These are phyloP conservation scores for Gymnoscopelus braueri DNA, from an alignment of 2,797 vertebrate genomes.

Conservation along the genomic window DNA sequence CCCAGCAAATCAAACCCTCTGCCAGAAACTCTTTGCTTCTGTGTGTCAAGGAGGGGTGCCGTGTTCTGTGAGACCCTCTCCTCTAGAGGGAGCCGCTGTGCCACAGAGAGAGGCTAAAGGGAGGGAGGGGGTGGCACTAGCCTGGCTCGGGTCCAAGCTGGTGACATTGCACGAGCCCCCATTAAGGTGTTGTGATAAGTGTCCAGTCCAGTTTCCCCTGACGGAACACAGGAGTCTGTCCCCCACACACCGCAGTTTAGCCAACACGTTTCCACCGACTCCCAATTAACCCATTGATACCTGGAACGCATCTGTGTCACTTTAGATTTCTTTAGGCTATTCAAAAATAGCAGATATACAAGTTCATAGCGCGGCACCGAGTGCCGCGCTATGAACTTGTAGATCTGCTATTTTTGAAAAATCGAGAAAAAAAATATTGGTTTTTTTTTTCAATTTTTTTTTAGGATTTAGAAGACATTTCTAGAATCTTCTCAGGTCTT, in stretches of 20 bases:
- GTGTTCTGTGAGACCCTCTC: constrained; percentile 59
- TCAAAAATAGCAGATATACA: too few relatives aligned
- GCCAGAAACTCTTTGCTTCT: constrained; percentile 33
- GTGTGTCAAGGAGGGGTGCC: constrained; percentile 30
- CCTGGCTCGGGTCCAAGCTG: constrained; percentile 60
- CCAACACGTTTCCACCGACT: constrained; percentile 72
- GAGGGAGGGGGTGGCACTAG: constrained; percentile 43
- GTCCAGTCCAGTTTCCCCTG: constrained; percentile 76
- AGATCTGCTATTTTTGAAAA: too few relatives aligned
- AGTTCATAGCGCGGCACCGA: too few relatives aligned
- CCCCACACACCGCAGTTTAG: constrained; percentile 68
- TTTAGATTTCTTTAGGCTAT: too few relatives aligned
- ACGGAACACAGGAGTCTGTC: constrained; percentile 71
- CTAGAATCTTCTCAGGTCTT: too few relatives aligned
- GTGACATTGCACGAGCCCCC: constrained; percentile 69
- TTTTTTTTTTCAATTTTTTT: too few relatives aligned
- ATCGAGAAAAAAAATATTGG: too few relatives aligned
- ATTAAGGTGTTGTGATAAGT: constrained; percentile 82
- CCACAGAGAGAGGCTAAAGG: constrained; percentile 21
- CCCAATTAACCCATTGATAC: too few relatives aligned
- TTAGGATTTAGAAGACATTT: too few relatives aligned
- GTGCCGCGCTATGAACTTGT: too few relatives aligned
- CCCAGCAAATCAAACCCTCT: too few relatives aligned
- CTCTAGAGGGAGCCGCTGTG: constrained; percentile 77
- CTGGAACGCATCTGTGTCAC: too few relatives aligned